These are phyloP conservation scores for Cherax quadricarinatus DNA, from an alignment of 1,140 invertebrate species.

Conservation along the genomic window DNA sequence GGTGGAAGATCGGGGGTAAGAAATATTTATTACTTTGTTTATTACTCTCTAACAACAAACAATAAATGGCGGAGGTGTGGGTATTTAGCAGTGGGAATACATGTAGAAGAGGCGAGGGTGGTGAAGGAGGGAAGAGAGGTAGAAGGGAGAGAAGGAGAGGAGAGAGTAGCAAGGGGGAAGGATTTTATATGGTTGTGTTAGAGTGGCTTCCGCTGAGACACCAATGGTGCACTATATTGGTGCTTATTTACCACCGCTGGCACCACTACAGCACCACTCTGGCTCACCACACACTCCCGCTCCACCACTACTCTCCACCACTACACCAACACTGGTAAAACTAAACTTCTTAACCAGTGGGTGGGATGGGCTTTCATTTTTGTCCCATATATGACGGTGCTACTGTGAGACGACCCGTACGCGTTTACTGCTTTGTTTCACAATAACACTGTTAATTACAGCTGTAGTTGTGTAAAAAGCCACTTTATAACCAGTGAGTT, in stretches of 20 bases:
- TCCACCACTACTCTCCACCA: too few species aligned
- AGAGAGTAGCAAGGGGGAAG: constrained; percentile 12
- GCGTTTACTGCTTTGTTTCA: too few species aligned
- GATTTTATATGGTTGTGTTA: constrained; percentile 49
- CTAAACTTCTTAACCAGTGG: too few species aligned
- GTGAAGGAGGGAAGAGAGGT: not conserved
- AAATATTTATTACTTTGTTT: constrained; percentile 67
- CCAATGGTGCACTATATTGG: not conserved
- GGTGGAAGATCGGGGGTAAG: constrained; percentile 71
- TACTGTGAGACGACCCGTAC: too few species aligned
- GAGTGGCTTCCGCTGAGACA: constrained; percentile 39
- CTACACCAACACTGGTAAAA: too few species aligned
- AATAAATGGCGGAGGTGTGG: not conserved
- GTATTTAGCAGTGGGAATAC: constrained; percentile 43
- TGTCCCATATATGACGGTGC: too few species aligned
- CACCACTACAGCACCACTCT: not conserved
- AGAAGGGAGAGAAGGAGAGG: not conserved
- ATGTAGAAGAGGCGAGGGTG: not conserved
- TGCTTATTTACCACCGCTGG: not conserved
- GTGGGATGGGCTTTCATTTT: too few species aligned
- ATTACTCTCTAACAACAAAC: constrained; percentile 52
- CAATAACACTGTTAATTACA: too few species aligned
- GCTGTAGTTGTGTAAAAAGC: too few species aligned
- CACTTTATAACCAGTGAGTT: too few species aligned
- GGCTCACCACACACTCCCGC: not conserved